Evolutionary conservation across 2,113 vertebrate species (phyloP).

Genomic region (Turnix velox): DNA sequence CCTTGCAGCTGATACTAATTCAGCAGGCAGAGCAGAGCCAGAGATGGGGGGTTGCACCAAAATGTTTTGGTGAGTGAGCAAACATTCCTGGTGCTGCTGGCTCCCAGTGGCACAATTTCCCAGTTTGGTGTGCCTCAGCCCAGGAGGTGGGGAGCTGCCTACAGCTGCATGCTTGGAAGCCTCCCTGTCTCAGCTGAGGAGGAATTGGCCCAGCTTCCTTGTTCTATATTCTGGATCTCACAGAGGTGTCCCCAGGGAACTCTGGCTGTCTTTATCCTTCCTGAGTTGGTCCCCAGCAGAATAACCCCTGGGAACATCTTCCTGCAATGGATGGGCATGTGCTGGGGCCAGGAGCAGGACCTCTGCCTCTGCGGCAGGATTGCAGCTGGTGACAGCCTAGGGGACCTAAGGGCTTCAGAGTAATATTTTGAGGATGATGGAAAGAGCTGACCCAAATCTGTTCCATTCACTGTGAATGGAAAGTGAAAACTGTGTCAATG

Average conservation of each 20-base stretch:
- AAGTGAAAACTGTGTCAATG: not conserved
- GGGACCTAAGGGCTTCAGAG: not conserved
- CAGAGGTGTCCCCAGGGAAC: not conserved
- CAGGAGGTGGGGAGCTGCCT: not conserved
- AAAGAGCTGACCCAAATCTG: not conserved
- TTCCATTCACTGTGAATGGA: accelerated
- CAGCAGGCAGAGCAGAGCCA: not conserved
- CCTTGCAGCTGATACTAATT: not conserved
- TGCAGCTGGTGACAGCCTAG: not conserved
- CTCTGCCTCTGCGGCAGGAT: not conserved
- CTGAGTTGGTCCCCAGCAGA: not conserved
- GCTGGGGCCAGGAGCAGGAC: not conserved
- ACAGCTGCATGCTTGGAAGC: not conserved
- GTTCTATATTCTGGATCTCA: not conserved
- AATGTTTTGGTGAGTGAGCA: not conserved
- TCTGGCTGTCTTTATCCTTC: not conserved
- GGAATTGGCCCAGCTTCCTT: not conserved
- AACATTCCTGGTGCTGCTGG: not conserved
- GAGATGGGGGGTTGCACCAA: not conserved
- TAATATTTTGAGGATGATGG: not conserved
- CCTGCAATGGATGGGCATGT: not conserved
- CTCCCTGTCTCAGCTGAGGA: accelerated
- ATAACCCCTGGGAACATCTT: not conserved
- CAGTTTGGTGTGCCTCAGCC: accelerated
- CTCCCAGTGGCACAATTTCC: not conserved